Percentiles rank a stretch among this genome's conserved stretches.
phyloP scores from a whole-genome alignment of 2,797 vertebrate species.

The Sebastes itinus region DNA sequence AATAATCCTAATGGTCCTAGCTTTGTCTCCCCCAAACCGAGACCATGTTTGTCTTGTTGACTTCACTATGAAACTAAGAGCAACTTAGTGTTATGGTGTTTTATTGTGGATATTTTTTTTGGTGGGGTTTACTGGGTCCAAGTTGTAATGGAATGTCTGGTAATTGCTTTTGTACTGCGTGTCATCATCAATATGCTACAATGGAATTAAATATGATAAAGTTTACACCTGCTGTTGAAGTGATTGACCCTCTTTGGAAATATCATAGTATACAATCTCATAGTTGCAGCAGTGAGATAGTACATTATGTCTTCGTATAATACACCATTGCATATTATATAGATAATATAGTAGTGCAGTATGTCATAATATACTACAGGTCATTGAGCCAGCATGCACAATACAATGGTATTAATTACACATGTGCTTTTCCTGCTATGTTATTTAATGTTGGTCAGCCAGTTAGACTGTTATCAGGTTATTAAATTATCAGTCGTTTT shows the following conservation, averaged over 20 bases:
- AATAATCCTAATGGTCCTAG: conserved; percentile 37
- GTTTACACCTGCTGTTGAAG: conserved; percentile 24
- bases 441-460: too few relatives aligned
- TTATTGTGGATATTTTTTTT: conserved; percentile 8
- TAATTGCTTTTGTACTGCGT: conserved; percentile 77
- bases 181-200: conserved; percentile 76
- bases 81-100: conserved; percentile 25
- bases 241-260: not conserved
- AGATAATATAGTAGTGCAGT: too few relatives aligned
- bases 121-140: conserved; percentile 71
- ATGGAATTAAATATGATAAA: conserved; percentile 78
- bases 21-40: conserved; percentile 23
- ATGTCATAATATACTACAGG: not conserved
- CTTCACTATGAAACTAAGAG: conserved; percentile 33
- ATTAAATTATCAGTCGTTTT: too few relatives aligned
- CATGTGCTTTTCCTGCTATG: too few relatives aligned
- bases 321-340: too few relatives aligned
- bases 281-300: too few relatives aligned
- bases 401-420: not conserved
- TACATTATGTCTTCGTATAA: too few relatives aligned
- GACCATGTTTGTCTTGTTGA: conserved; percentile 30
- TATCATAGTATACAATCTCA: too few relatives aligned
- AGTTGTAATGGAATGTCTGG: conserved; percentile 66
- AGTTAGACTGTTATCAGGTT: too few relatives aligned
- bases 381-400: not conserved